A percentile compares a stretch with the other conserved stretches of the same genome.
Evolutionary conservation across 37 sponge, comb jelly and placozoan species (phyloP).

Genomic region (Amphimedon queenslandica): DNA sequence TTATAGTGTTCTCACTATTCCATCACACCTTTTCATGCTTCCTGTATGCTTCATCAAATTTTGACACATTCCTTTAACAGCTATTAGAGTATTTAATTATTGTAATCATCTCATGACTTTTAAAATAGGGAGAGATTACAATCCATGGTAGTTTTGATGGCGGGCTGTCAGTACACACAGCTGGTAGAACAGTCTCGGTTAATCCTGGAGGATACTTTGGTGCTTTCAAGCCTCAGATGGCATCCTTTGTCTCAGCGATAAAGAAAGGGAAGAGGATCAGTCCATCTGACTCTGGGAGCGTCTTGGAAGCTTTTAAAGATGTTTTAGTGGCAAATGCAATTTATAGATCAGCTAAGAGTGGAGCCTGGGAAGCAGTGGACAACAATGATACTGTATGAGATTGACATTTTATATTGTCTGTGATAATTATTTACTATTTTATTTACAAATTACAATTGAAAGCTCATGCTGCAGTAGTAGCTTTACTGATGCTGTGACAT

Average conservation of each 20-base stretch:
- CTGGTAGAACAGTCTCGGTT: not conserved
- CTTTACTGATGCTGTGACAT: no score
- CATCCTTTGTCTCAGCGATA: slow-evolving; percentile 23
- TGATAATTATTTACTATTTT: not conserved
- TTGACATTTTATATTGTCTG: no score
- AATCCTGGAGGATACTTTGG: slow-evolving; percentile 36
- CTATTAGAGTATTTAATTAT: no score
- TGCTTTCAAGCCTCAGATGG: slow-evolving; percentile 36
- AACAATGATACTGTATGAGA: no score
- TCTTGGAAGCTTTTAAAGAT: not conserved
- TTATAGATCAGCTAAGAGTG: not conserved
- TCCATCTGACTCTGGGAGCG: not conserved
- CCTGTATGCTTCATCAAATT: no score
- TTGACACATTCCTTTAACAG: not conserved
- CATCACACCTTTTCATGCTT: no score
- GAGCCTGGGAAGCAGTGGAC: not conserved
- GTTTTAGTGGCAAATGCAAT: not conserved
- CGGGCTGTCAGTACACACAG: slow-evolving; percentile 21
- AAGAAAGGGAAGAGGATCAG: not conserved
- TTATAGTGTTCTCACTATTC: no score
- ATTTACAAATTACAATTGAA: no score
- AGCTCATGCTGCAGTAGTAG: no score
- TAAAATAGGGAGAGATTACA: slow-evolving; percentile 55
- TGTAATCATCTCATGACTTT: no score
- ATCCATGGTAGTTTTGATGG: slow-evolving; percentile 47